Evolutionary conservation across 2,888 invertebrate genomes (phyloP), one percentile per base, ranked within the genome.

Genomic region (Oscheius sp.): DNA sequence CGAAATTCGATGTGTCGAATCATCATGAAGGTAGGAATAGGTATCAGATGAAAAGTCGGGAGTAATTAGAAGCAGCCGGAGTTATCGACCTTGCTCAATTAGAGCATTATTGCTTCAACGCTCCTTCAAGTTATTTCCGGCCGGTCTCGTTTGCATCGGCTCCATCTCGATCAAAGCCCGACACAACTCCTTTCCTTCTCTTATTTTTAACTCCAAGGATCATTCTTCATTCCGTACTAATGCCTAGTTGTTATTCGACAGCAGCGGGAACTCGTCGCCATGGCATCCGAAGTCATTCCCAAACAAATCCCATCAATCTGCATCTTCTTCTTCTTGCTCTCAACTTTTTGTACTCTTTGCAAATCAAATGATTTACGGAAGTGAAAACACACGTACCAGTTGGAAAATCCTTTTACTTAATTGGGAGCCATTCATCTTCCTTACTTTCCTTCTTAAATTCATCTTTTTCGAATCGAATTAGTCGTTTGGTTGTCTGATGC

Each of bases 1-100:
- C 68, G 14, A 71, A 73, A 24, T 68, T 62, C 20, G 75, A 75
- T 62, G 68, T 71, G 17, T 56, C 33, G 24, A 45, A 47, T 30
- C 62, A 45, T 30, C 45, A 59, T 26, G 62, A 62, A 47, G 62
- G 62, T 62, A 24, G 26, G 62, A 6, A 9, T 20, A 20, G 12
- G 41, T 3, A 20, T 3, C 5, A 20, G 5, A 3, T 3, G 41
- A 20, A n/a, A n/a, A n/a, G n/a, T n/a, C n/a, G n/a, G n/a, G n/a
- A n/a, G n/a, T n/a, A n/a, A n/a, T n/a, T n/a, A n/a, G n/a, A n/a
- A n/a, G n/a, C n/a, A n/a, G n/a, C n/a, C n/a, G n/a, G n/a, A n/a
- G 36, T 9, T 8, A 36, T 36, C 36, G 36, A 36, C 36, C 36
- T 36, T 36, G n/a, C 36, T 36, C 36, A 36, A 36, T 36, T 36